phyloP scores from a whole-genome alignment of 2,113 vertebrate species.

The Aldabrachelys gigantea region DNA sequence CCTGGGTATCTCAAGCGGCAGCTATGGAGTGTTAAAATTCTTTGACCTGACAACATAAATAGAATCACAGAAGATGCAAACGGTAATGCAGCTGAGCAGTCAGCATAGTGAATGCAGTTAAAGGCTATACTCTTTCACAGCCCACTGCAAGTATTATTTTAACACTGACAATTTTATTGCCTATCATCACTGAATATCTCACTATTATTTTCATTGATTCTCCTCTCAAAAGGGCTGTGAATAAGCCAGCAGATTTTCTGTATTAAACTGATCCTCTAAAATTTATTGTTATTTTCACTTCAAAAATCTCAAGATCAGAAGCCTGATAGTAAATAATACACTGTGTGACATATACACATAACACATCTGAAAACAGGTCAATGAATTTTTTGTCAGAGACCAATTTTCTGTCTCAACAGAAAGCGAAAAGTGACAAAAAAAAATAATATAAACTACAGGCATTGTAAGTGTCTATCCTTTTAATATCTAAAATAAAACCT shows the following conservation, averaged over 20 bases:
- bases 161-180: neutral
- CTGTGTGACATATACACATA: neutral
- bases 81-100: neutral
- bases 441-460: neutral
- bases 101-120: neutral
- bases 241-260: neutral
- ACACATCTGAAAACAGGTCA: neutral
- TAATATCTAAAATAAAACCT: neutral
- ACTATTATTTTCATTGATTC: neutral
- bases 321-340: neutral
- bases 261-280: neutral
- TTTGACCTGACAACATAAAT: neutral
- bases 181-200: neutral
- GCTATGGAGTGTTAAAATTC: neutral
- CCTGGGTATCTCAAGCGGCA: neutral
- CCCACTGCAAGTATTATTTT: neutral
- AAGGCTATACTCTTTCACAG: neutral
- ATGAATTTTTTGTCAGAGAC: neutral
- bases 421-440: neutral
- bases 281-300: neutral
- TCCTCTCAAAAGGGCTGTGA: neutral
- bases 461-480: neutral
- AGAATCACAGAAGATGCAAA: neutral
- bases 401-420: neutral
- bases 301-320: neutral